Percentiles rank a stretch among this genome's conserved stretches.
phyloP scores from a whole-genome alignment of 2,888 invertebrate species.

The Metopia argyrocephala region DNA sequence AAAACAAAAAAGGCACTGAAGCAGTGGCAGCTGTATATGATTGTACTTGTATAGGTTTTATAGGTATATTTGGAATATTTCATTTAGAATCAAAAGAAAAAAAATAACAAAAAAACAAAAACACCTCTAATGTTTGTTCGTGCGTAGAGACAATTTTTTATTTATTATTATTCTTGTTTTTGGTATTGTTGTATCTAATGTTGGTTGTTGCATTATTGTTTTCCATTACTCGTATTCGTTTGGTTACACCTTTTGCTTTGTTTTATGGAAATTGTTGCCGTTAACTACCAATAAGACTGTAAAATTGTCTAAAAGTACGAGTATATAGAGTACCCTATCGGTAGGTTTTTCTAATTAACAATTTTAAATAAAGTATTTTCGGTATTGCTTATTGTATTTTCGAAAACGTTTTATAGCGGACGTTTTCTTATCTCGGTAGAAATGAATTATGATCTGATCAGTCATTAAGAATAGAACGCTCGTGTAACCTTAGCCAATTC shows the following conservation, averaged over 20 bases:
- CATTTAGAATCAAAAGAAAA: conserved; percentile 32
- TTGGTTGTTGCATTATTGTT: conserved; percentile 15
- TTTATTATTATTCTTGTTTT: background rate
- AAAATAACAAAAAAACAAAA: too few species aligned
- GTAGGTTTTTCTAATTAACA: too few species aligned
- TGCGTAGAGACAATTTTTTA: conserved; percentile 29
- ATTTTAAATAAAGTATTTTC: too few species aligned
- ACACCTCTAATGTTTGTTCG: conserved; percentile 46
- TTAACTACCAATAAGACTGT: background rate
- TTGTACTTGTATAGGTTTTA: too few species aligned
- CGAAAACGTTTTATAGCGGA: too few species aligned
- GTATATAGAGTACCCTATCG: background rate
- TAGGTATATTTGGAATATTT: background rate
- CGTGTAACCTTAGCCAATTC: too few species aligned
- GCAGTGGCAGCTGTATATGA: background rate
- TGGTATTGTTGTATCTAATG: background rate
- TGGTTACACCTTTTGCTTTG: conserved; percentile 26
- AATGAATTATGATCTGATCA: too few species aligned
- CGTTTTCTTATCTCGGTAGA: too few species aligned
- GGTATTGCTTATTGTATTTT: too few species aligned
- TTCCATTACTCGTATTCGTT: conserved; percentile 40
- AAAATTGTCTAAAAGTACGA: background rate
- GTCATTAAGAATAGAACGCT: too few species aligned
- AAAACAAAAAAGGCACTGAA: conserved; percentile 2
- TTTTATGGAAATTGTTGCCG: background rate